These are phyloP conservation scores for Liodrosophila aerea DNA, from an alignment of 2,888 invertebrate species.

Conservation along the genomic window DNA sequence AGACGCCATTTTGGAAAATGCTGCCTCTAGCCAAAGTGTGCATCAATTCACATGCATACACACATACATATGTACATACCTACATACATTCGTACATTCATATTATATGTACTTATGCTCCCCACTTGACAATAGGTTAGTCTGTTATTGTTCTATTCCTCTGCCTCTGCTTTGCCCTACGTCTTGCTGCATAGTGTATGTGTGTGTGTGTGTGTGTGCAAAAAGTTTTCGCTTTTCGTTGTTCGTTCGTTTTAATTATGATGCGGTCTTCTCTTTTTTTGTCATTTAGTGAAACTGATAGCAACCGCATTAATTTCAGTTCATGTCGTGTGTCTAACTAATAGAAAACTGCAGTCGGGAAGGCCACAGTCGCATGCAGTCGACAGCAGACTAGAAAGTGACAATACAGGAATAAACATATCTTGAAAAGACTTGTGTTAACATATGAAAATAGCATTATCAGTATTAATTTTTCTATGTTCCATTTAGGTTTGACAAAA, in stretches of 20 bases:
- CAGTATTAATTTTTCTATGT: too few relatives aligned
- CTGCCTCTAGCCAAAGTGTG: slow-evolving; percentile 27
- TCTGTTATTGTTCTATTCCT: slow-evolving; percentile 68
- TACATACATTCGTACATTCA: slow-evolving; percentile 7
- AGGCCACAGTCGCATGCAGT: too few relatives aligned
- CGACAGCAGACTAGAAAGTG: too few relatives aligned
- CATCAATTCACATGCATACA: slow-evolving; percentile 18
- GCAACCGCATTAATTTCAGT: background rate
- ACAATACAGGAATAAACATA: too few relatives aligned
- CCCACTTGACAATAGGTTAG: slow-evolving; percentile 74
- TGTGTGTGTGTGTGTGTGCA: slow-evolving; percentile 34
- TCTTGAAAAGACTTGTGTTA: too few relatives aligned
- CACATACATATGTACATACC: slow-evolving; percentile 6
- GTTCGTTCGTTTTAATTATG: slow-evolving; percentile 69
- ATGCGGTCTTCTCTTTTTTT: slow-evolving; percentile 33
- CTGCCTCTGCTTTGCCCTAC: slow-evolving; percentile 8
- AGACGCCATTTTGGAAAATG: slow-evolving; percentile 56
- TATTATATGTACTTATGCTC: slow-evolving; percentile 25
- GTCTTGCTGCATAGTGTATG: slow-evolving; percentile 1
- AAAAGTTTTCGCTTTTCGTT: slow-evolving; percentile 72
- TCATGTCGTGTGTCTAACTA: too few relatives aligned
- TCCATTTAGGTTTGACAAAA: too few relatives aligned
- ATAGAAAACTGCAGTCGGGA: too few relatives aligned
- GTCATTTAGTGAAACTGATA: slow-evolving; percentile 26
- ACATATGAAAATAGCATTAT: too few relatives aligned